Evolutionary conservation across 1,140 invertebrate genomes (phyloP), one percentile per base, ranked within the genome.

Genomic region (Cydia amplana): DNA sequence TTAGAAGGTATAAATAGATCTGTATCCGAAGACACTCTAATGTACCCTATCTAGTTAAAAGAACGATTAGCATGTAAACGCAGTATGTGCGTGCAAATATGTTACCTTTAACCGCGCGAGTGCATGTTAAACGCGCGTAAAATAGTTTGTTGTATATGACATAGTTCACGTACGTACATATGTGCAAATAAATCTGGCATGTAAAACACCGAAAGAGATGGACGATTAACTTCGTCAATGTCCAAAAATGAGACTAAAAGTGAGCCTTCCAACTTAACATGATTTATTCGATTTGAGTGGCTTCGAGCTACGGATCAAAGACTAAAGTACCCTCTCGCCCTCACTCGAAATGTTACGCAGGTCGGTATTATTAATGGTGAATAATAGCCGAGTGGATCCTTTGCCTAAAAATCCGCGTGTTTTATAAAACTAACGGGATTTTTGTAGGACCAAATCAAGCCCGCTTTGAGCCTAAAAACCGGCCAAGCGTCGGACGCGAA

Each of bases 191-290:
- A 60, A 60, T 60, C 55, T 23, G 20, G 18, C 18, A 12, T 60
- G 14, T 32, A 7, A 67, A 36, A 32, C 12, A n/a, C 6, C 32
- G 4, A 16, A 18, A 70, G 65, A 4, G 16, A 70, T 3, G 28
- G 14, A 10, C n/a, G 28, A 36, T 70, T 70, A 70, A 70, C 65
- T 36, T 40, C 65, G 36, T 43, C 65, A 18, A 70, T 70, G 65
- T 70, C 65, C 65, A 70, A 70, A 70, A 70, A 70, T 70, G 65
- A 70, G 40, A 70, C 65, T 70, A 70, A 70, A 43, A 70, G 65
- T 18, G 36, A 70, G 65, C 65, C 36, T 43, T 18, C n/a, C 25
- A 36, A 70, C 65, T 70, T 70, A 70, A 70, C 65, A 70, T 70
- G 65, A 70, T 70, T 70, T 70, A 70, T 70, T 36, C 65, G 65